Evolutionary conservation across 2,888 invertebrate genomes (phyloP).

Genomic region (Leucophenga montana): DNA sequence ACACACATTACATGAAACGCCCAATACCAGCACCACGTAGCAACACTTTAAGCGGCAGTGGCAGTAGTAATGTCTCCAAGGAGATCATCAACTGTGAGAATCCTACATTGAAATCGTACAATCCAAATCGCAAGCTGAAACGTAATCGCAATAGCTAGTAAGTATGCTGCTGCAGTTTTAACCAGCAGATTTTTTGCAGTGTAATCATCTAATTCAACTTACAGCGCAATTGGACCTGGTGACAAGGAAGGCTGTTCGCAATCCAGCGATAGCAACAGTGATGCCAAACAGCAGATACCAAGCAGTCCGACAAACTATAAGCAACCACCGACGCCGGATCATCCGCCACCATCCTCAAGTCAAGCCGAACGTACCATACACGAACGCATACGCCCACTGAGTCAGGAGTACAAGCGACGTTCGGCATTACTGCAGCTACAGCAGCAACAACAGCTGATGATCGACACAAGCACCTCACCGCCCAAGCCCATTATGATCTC

Average conservation of each 20-base stretch:
- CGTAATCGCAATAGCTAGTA: conserved; percentile 70
- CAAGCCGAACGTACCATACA: conserved; percentile 92
- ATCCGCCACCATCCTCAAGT: conserved; percentile 92
- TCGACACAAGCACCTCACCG: conserved; percentile 65
- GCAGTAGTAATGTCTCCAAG: conserved; percentile 54
- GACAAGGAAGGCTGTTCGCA: conserved; percentile 52
- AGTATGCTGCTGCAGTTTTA: conserved; percentile 35
- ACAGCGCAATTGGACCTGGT: conserved; percentile 2
- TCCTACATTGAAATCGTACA: conserved; percentile 69
- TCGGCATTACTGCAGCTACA: conserved; percentile 62
- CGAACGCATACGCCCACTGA: conserved; percentile 89
- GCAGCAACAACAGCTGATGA: conserved; percentile 61
- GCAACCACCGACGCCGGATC: conserved; percentile 94
- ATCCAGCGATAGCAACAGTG: conserved; percentile 66
- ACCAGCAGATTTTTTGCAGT: background rate
- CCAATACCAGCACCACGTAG: conserved; percentile 64
- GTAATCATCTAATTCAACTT: no score
- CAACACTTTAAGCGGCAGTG: conserved; percentile 17
- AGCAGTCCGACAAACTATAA: conserved; percentile 91
- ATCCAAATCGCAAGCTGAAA: conserved; percentile 72
- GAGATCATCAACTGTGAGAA: conserved; percentile 63
- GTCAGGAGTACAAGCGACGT: conserved; percentile 80
- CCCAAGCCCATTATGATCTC: conserved; percentile 55
- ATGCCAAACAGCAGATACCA: conserved; percentile 75
- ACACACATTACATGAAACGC: conserved; percentile 63